Base-by-base conservation (phyloP, 2,888 invertebrate genomes). In the Helicoverpa assulta region DNA sequence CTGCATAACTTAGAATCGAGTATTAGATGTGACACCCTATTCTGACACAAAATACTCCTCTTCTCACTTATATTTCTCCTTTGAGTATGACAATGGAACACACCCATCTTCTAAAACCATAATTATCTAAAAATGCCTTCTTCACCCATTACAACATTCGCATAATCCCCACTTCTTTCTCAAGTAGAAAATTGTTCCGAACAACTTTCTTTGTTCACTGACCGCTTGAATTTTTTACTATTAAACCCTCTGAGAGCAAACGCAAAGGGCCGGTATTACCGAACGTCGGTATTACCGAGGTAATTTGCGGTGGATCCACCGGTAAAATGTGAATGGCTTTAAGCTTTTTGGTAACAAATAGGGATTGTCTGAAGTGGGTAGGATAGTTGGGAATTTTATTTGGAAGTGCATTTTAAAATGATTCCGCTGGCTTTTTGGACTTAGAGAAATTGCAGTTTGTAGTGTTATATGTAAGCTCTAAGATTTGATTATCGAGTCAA, bases 101-200 rank as follows among this genome's bases (percentile, higher is more conserved):
- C 37, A 43, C n/a, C n/a, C 16, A 47, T n/a, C n/a, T 47, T 47
- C 12, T 47, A 47, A 47, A 47, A 47, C 47, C 47, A n/a, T 47
- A 47, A 47, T 47, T 47, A 18, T 40, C 12, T 33, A 47, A 57
- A 26, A 47, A 66, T 63, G 47, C 79, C 82, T 50, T 14, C 77
- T 85, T 69, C 50, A 53, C 0, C 0, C 3, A 64, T 78, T 75
- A 7, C 1, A 58, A 70, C 65, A 74, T 79, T 72, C 16, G 16
- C 18, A 78, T 88, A 89, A 92, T 91, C 89, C 88, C 85, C 86
- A 89, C 91, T 93, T 89, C 88, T 88, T 89, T 84, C 88, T 93
- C 87, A 92, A 95, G 94, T 93, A 91, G 88, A 93, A 94, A 94
- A 94, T 94, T 94, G 93, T 90, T 90, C 93, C 88, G 86, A 87